Base-by-base conservation (phyloP, 2,113 vertebrate species). In the Apteryx mantelli region DNA sequence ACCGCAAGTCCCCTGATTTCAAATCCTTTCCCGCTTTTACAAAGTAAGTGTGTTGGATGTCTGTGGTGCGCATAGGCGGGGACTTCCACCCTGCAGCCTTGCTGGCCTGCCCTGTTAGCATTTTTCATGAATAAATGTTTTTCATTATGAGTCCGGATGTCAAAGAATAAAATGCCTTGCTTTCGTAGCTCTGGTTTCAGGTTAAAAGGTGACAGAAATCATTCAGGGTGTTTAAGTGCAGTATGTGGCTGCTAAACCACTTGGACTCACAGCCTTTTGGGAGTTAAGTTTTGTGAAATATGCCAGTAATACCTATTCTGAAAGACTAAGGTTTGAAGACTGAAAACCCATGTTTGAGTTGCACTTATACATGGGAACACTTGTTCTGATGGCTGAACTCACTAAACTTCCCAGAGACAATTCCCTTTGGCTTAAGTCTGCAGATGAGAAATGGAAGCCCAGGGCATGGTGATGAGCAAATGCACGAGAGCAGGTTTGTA, bases 1-100 rank as follows among this genome's bases (percentile, higher is more conserved):
- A 98, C 98, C 34, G 92, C 98, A 85, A 99, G 98, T 98, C 99
- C 98, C 96, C 98, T 99, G 98, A 98, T 99, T 98, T 98, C 98
- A 98, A 98, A 97, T 79, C 97, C 99, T 84, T 99, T 99, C 96
- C 97, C 98, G 94, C 96, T 99, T 97, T 97, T 98, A 87, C 98
- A 98, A 97, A 99, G 98, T 99, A 98, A 99, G 99, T 98, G 97
- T 58, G 64, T 81, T 63, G 87, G 79, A 63, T 88, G 68, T 78
- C 46, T 78, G 87, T 82, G 64, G 78, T 50, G 32, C 30, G 3
- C 50, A 38, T n/a, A 40, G 74, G 91, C 19, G 16, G 71, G 42
- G 58, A 21, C 58, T 81, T 30, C 64, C 64, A 34, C 56, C 53
- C 87, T 74, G 70, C 63, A 55, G 46, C 91, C 38, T 0, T 91